These are phyloP conservation scores for Zaprionus kolodkinae DNA, from an alignment of 1,140 invertebrate genomes.

Conservation along the genomic window DNA sequence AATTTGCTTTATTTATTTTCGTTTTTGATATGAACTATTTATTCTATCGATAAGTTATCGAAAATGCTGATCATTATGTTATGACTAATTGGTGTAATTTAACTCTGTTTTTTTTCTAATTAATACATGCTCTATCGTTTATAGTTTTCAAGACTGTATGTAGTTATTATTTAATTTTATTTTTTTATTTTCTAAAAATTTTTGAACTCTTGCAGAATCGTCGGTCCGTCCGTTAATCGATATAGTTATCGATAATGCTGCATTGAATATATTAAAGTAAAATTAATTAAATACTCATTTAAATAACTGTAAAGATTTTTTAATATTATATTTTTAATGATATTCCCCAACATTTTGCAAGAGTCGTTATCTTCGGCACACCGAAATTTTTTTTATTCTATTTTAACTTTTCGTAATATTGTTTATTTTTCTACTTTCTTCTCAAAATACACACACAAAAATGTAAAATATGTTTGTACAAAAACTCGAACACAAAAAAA, in stretches of 20 bases:
- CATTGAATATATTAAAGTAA: background rate
- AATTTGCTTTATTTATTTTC: conserved; percentile 7
- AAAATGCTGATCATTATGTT: conserved; percentile 27
- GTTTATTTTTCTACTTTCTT: conserved; percentile 45
- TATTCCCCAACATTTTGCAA: conserved; percentile 6
- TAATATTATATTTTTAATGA: no score
- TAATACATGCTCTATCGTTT: background rate
- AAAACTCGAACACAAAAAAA: conserved; percentile 43
- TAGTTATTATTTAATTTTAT: conserved; percentile 19
- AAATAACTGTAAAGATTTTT: no score
- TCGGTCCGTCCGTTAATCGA: background rate
- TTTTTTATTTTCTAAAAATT: background rate
- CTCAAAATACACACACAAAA: conserved; percentile 78
- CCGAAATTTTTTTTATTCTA: background rate
- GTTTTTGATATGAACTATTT: conserved; percentile 9
- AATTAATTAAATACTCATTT: no score
- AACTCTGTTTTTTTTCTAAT: background rate
- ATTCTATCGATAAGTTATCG: conserved; percentile 28
- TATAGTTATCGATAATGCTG: background rate
- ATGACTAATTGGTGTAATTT: conserved; percentile 25
- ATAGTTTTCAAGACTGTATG: background rate
- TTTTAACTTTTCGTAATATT: conserved; percentile 20
- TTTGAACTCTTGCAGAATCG: background rate
- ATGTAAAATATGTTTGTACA: conserved; percentile 75
- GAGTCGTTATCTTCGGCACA: background rate